Base-by-base conservation (phyloP, 2,797 vertebrate genomes). In the Pangasius krempfi region DNA sequence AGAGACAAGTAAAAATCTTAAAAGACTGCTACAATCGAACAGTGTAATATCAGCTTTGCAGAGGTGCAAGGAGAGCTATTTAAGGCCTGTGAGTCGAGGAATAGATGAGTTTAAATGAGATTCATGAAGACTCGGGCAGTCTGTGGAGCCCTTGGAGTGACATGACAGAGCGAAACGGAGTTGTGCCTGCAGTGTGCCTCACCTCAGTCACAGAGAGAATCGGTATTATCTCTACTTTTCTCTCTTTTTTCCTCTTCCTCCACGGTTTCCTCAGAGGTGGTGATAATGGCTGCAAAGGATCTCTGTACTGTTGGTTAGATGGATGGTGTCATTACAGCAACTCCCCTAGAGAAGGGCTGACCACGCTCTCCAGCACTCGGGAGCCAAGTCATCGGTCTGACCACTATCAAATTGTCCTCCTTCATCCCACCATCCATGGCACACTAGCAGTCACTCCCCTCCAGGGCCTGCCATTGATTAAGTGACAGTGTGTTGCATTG, bases 381-480 rank as follows among this genome's bases (percentile, higher is more conserved):
- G 94, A 93, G 92, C 54, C 47, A 86, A 88, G 89, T 85, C 86
- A 90, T 90, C 84, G 84, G 86, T 92, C 90, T 86, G 84, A 88
- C 86, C 89, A 50, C 89, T 83, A 90, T 89, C 89, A 91, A 92
- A 86, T 82, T 83, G 89, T 89, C 82, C 86, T 90, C 89, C 82
- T 87, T 94, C 90, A 87, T 92, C 58, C 86, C 91, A 87, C 86
- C 30, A 88, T 79, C 87, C 88, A 79, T 13, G 7, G 56, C 27
- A 66, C 47, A 37, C 76, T 40, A 50, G 86, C 84, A 18, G 52
- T 47, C 58, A 81, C 83, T 91, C 81, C 89, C 87, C 81, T 7
- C 80, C 1, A 93, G 92, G 88, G 89, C 93, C 92, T 13, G 91
- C 88, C 92, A 94, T 94, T 96, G 95, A 96, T 95, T 94, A 95